These are phyloP conservation scores for Lophius piscatorius DNA, from an alignment of 2,113 vertebrate genomes.

Conservation along the genomic window DNA sequence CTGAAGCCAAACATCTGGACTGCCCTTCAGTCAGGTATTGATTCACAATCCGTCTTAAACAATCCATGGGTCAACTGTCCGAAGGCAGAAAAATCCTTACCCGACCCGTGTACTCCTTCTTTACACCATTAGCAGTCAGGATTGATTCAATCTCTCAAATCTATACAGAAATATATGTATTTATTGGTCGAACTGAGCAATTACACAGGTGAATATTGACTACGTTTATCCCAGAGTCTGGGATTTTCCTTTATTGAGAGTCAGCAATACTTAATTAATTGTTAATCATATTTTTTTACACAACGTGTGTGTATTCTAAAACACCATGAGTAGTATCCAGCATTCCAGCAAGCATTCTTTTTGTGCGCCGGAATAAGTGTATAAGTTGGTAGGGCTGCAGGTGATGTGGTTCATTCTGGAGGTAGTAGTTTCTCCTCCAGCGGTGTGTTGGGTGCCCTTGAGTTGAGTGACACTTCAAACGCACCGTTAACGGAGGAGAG, in stretches of 20 bases:
- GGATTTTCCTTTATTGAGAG: too few species aligned
- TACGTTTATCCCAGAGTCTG: neutral
- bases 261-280: too few species aligned
- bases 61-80: slow-evolving; percentile 9
- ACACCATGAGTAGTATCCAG: too few species aligned
- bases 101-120: slow-evolving; percentile 14
- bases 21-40: slow-evolving; percentile 31
- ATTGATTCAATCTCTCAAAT: slow-evolving; percentile 25
- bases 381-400: neutral
- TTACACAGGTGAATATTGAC: neutral
- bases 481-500: slow-evolving; percentile 59
- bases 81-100: slow-evolving; percentile 37
- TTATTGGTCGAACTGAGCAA: neutral
- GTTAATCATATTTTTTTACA: too few species aligned
- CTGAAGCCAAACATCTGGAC: slow-evolving; percentile 18
- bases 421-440: slow-evolving; percentile 40
- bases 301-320: too few species aligned
- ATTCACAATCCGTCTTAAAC: slow-evolving; percentile 29
- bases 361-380: too few species aligned
- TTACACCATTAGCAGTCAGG: slow-evolving; percentile 11
- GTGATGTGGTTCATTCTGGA: slow-evolving; percentile 3
- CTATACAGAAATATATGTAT: slow-evolving; percentile 9
- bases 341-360: too few species aligned
- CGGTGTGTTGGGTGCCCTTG: slow-evolving; percentile 68
- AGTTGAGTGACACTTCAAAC: slow-evolving; percentile 78